Conservation (phyloP, 1,140 invertebrate genomes). For the Drosophila lini region DNA sequence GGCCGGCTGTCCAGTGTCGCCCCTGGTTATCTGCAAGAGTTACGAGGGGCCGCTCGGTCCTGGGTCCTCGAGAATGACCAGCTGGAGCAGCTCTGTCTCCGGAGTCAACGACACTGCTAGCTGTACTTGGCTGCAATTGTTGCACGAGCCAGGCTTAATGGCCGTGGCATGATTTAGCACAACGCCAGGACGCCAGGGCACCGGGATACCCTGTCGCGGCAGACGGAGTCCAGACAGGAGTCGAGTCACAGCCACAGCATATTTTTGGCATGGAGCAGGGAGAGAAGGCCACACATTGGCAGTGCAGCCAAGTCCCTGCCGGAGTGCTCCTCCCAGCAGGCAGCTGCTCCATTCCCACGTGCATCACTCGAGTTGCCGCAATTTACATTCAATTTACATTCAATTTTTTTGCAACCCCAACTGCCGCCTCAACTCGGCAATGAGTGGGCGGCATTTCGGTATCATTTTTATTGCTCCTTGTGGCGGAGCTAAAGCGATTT, state of each 20-base stretch:
- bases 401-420: constrained; percentile 35
- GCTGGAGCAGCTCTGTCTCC: constrained; percentile 14
- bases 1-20: constrained; percentile 18
- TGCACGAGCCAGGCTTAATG: constrained; percentile 65
- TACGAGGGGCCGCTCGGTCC: constrained; percentile 40
- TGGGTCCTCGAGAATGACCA: constrained; percentile 6
- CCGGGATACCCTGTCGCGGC: constrained; percentile 10
- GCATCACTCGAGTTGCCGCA: constrained; percentile 60
- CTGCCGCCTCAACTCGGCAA: constrained; percentile 20
- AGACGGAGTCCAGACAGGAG: constrained; percentile 42
- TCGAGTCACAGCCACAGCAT: background rate
- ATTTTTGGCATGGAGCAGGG: background rate
- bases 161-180: constrained; percentile 77
- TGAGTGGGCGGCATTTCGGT: constrained; percentile 55
- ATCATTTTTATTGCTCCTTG: constrained; percentile 63
- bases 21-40: constrained; percentile 69
- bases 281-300: constrained; percentile 35
- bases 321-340: constrained; percentile 39
- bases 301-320: constrained; percentile 40
- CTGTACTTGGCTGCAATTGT: constrained; percentile 37
- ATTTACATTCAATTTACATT: constrained; percentile 72
- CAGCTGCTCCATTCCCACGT: constrained; percentile 61
- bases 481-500: constrained; percentile 57
- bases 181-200: constrained; percentile 37
- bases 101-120: constrained; percentile 72